Evolutionary conservation across 2,113 vertebrate genomes (phyloP).

Genomic region (Empidonax alnorum): DNA sequence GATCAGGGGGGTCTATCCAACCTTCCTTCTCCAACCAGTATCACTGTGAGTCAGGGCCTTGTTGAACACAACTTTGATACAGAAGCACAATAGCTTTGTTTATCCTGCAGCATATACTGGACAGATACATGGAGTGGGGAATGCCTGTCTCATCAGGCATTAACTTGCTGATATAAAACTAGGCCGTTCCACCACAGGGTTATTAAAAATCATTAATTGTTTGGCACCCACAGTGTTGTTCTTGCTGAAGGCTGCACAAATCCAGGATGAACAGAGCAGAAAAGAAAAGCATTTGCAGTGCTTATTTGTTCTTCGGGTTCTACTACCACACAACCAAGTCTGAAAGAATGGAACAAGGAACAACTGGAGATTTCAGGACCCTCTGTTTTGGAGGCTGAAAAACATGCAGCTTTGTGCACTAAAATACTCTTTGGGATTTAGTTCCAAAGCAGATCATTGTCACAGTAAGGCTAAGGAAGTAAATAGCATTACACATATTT

Average conservation of each 20-base stretch:
- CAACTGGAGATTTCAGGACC: not conserved
- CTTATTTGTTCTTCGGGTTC: not conserved
- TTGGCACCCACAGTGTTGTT: not conserved
- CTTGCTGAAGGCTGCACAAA: not conserved
- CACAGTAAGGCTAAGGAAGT: not conserved
- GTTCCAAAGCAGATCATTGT: not conserved
- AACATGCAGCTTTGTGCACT: not conserved
- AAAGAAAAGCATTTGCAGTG: not conserved
- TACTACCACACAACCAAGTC: not conserved
- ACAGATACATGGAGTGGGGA: not conserved
- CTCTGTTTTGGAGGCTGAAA: not conserved
- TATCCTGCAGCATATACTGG: not conserved
- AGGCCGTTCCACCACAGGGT: not conserved
- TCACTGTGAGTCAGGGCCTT: not conserved
- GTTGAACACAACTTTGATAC: accelerated
- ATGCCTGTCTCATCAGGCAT: not conserved
- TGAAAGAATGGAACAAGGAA: not conserved
- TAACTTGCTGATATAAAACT: not conserved
- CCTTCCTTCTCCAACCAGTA: not conserved
- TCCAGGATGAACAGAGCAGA: not conserved
- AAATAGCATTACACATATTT: not conserved
- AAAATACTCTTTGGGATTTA: not conserved
- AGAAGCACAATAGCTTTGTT: not conserved
- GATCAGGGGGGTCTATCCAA: not conserved
- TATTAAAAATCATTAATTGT: not conserved